Percentiles rank a stretch among this genome's conserved stretches.
These are phyloP conservation scores for Adelosebastes latens DNA, from an alignment of 2,797 vertebrate species.

Conservation along the genomic window DNA sequence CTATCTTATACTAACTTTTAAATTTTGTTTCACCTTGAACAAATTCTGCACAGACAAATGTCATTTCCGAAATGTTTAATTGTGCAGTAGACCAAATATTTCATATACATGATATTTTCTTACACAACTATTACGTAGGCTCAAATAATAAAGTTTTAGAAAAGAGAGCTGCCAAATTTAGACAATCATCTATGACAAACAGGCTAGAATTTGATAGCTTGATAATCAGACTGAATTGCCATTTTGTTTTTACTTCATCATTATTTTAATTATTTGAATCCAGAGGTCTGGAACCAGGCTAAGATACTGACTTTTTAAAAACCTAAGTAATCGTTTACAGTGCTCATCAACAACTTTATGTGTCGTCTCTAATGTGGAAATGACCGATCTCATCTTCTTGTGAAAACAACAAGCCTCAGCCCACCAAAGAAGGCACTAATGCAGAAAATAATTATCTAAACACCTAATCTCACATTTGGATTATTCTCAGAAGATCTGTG, in stretches of 20 bases:
- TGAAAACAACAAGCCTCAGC: background rate
- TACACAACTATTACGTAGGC: background rate
- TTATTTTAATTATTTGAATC: background rate
- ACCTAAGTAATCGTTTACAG: background rate
- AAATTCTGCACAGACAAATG: no score
- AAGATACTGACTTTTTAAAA: background rate
- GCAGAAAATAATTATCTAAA: conserved; percentile 17
- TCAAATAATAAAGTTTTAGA: background rate
- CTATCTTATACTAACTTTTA: no score
- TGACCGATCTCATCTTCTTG: background rate
- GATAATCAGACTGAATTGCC: background rate
- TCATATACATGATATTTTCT: background rate
- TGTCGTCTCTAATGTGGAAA: background rate
- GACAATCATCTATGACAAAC: background rate
- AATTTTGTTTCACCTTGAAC: no score
- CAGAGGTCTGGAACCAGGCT: background rate
- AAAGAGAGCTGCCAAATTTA: background rate
- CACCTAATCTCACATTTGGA: conserved; percentile 46
- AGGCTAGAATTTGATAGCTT: background rate
- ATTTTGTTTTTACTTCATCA: background rate
- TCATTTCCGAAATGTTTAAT: no score
- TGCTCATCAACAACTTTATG: background rate
- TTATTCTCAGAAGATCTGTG: conserved; percentile 36
- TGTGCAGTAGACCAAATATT: no score
- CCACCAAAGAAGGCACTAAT: background rate